A percentile compares a stretch with the other conserved stretches of the same genome.
phyloP scores from a whole-genome alignment of 1,140 invertebrate species.

The Drosophila simulans region DNA sequence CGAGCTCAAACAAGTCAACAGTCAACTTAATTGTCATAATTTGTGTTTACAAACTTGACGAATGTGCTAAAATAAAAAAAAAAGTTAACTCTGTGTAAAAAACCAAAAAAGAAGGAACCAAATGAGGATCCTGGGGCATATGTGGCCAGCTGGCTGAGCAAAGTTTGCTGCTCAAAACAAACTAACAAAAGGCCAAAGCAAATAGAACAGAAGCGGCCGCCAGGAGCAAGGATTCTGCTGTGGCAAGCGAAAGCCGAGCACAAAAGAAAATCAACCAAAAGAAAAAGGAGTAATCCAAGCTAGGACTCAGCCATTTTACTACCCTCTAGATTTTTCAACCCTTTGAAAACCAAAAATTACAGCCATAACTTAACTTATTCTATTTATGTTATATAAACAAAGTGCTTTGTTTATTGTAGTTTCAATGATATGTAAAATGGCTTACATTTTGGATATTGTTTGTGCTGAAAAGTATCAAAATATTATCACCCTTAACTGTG shows the following conservation, averaged over 20 bases:
- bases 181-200: constrained; percentile 77
- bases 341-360: too few species aligned
- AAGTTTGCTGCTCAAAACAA: constrained; percentile 66
- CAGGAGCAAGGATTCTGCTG: constrained; percentile 51
- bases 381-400: too few species aligned
- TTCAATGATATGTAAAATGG: neutral
- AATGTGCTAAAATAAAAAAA: constrained; percentile 54
- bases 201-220: constrained; percentile 59
- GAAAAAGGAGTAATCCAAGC: neutral
- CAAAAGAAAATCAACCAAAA: constrained; percentile 34
- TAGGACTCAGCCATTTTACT: neutral
- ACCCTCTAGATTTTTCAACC: neutral
- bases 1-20: constrained; percentile 61
- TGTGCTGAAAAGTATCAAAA: too few species aligned
- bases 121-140: constrained; percentile 41
- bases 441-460: too few species aligned
- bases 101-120: neutral
- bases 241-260: constrained; percentile 33
- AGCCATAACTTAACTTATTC: too few species aligned
- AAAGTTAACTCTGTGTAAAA: neutral
- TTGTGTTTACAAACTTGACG: constrained; percentile 80
- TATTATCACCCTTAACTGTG: neutral
- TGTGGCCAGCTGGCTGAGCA: constrained; percentile 63
- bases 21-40: constrained; percentile 82
- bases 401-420: too few species aligned